Evolutionary conservation across 2,797 vertebrate species (phyloP).

Genomic region (Kryptolebias ocellatus): DNA sequence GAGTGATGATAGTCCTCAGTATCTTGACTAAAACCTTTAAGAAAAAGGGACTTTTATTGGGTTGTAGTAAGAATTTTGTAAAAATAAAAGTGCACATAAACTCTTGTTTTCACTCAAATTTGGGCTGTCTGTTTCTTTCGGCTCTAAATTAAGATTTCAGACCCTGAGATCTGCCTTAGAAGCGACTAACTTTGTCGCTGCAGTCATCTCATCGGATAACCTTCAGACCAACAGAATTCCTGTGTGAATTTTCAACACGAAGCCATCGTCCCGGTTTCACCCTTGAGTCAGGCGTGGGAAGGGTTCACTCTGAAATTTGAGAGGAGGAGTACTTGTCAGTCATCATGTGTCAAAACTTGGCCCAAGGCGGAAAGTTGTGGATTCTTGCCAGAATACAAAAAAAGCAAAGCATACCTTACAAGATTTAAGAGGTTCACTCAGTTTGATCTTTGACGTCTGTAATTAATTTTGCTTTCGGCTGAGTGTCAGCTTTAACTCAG

Average conservation of each 20-base stretch:
- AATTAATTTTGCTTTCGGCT: slow-evolving; percentile 5
- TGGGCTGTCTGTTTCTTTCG: no score
- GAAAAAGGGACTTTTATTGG: no score
- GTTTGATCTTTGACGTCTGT: slow-evolving; percentile 5
- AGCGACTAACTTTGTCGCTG: background rate
- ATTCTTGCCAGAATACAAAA: background rate
- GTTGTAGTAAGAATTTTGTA: no score
- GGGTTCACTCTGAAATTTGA: background rate
- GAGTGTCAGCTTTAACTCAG: background rate
- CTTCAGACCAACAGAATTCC: background rate
- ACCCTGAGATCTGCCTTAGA: no score
- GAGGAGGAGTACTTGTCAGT: slow-evolving; percentile 25
- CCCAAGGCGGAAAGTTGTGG: slow-evolving; percentile 1
- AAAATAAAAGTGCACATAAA: no score
- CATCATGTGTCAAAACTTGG: slow-evolving; percentile 3
- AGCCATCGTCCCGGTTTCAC: background rate
- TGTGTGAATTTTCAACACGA: background rate
- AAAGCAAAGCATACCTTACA: slow-evolving; percentile 16
- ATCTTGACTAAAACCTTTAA: no score
- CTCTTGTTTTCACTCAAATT: no score
- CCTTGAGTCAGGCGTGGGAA: slow-evolving; percentile 1
- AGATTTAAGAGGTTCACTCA: slow-evolving; percentile 7
- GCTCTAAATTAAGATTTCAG: no score
- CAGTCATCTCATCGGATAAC: no score
- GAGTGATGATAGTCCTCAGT: no score